Evolutionary conservation across 2,797 vertebrate species (phyloP), one percentile per base, ranked within the genome.

Genomic region (Moxostoma hubbsi): DNA sequence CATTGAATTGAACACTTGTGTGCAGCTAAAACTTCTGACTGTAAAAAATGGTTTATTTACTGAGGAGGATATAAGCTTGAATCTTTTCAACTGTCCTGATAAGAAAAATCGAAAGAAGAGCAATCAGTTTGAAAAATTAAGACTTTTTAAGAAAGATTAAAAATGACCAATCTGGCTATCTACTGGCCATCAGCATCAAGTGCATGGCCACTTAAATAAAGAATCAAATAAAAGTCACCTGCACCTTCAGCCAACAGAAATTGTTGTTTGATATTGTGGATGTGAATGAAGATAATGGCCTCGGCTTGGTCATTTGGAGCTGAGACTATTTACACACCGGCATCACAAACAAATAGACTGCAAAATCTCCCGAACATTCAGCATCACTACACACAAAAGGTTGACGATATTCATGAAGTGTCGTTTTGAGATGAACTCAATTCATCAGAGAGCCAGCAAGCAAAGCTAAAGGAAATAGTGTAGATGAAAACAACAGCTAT

Each of bases 401-500:
- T 86, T 71, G 84, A 82, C 53, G 73, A 81, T 61, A 53, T 71
- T 51, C 78, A 76, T 24, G 16, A 75, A 82, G 78, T 55, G 43
- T 82, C 74, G 66, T 82, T 61, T 70, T 89, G 71, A 86, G 80
- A 55, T 81, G 82, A 84, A 81, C 77, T 70, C 83, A 16, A 46
- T 81, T 55, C 65, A 10, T 46, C 65, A n/a, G 77, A 85, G 50
- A 71, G 70, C 15, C 55, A 81, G 16, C 63, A 15, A 81, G 77
- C 70, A 13, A 53, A 51, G 83, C 72, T 59, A 83, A 5, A 43
- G 46, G 72, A 65, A 75, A 68, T 75, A 83, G 15, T 82, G 76
- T 64, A 16, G n/a, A 57, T 72, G 46, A 84, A 78, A 71, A 59
- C 82, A 85, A 87, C 81, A 82, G 53, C 46, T 61, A 51, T 65